These are phyloP conservation scores for Hirtodrosophila duncani DNA, from an alignment of 2,888 invertebrate genomes.

Conservation along the genomic window DNA sequence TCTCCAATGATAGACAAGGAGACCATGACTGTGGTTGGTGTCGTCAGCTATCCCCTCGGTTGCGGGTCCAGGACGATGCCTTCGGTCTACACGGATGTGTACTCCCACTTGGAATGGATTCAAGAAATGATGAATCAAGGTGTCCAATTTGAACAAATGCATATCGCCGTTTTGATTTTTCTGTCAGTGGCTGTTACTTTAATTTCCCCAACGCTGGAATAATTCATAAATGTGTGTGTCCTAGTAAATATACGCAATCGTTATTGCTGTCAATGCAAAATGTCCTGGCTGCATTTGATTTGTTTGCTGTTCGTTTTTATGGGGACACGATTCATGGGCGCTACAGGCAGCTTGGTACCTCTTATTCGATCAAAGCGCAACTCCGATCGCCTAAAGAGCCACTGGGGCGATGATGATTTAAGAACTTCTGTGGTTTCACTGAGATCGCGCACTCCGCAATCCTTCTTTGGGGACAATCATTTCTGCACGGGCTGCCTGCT, in stretches of 20 bases:
- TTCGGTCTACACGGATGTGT: constrained; percentile 33
- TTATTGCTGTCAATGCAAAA: too few relatives aligned
- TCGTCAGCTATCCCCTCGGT: constrained; percentile 27
- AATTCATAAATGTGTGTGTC: too few relatives aligned
- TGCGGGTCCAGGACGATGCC: constrained; percentile 8
- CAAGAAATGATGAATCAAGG: neutral
- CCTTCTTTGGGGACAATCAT: constrained; percentile 55
- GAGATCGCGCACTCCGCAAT: constrained; percentile 33
- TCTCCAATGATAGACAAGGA: constrained; percentile 12
- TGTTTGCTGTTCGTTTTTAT: too few relatives aligned
- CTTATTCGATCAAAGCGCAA: constrained; percentile 11
- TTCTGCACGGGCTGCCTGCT: constrained; percentile 52
- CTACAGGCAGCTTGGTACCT: neutral
- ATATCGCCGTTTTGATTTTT: too few relatives aligned
- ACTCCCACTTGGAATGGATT: constrained; percentile 22
- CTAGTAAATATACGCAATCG: too few relatives aligned
- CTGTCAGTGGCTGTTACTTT: too few relatives aligned
- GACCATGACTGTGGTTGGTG: constrained; percentile 19
- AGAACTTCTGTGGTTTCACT: constrained; percentile 43
- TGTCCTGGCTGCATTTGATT: too few relatives aligned
- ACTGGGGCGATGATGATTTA: neutral
- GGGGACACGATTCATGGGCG: too few relatives aligned
- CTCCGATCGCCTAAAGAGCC: neutral
- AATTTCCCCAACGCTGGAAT: too few relatives aligned
- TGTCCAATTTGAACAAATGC: too few relatives aligned